Percentiles rank a stretch among this genome's conserved stretches.
These are phyloP conservation scores for Theristicus caerulescens DNA, from an alignment of 2,113 vertebrate genomes.

Conservation along the genomic window DNA sequence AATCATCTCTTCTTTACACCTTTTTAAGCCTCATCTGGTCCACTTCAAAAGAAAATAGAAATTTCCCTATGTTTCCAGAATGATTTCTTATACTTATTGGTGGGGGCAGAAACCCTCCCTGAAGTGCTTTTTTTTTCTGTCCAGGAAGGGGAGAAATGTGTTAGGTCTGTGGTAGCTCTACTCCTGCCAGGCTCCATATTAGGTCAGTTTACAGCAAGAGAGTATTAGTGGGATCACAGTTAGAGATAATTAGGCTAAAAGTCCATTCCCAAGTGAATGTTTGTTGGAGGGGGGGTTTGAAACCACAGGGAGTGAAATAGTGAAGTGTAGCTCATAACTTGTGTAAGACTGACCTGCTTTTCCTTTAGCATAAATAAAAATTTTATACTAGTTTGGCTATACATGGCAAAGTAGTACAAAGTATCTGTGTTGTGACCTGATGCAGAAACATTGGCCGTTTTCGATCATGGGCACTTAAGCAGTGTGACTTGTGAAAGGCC, in stretches of 20 bases:
- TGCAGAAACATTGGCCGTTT: background rate
- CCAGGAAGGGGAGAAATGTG: background rate
- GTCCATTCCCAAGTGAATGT: background rate
- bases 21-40: background rate
- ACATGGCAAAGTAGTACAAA: background rate
- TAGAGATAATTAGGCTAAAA: background rate
- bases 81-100: background rate
- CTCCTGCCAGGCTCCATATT: background rate
- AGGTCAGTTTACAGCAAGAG: background rate
- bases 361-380: background rate
- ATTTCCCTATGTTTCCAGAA: background rate
- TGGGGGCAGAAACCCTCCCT: accelerated
- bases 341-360: conserved; percentile 18
- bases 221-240: background rate
- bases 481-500: background rate
- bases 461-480: background rate
- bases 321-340: background rate
- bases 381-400: background rate
- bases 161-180: background rate
- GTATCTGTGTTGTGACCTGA: background rate
- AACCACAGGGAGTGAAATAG: background rate
- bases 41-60: background rate
- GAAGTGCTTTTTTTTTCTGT: background rate
- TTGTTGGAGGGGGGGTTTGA: background rate
- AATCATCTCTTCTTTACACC: background rate